Conservation (phyloP, 2,888 invertebrate genomes). For the Ornithoptera alexandrae region DNA sequence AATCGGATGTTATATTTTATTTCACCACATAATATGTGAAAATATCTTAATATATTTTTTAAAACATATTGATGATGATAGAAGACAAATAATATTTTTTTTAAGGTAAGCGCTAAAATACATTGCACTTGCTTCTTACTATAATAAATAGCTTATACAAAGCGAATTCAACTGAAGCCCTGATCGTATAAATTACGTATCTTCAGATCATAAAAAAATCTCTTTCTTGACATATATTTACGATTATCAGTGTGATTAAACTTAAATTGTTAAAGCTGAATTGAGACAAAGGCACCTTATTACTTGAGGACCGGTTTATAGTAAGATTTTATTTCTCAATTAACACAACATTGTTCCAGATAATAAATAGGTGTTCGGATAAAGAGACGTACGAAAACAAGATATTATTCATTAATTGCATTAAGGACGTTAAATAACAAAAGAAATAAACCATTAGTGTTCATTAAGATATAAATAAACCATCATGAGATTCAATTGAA, state of each 20-base stretch:
- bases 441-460: neutral
- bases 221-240: conserved; percentile 3
- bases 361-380: neutral
- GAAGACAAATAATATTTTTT: no score
- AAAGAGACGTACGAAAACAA: neutral
- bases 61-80: no score
- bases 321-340: conserved; percentile 6
- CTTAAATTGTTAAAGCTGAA: neutral
- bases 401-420: neutral
- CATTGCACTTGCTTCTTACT: neutral
- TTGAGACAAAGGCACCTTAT: neutral
- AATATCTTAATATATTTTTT: no score
- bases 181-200: neutral
- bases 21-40: no score
- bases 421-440: neutral
- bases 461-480: conserved; percentile 1
- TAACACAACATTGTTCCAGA: neutral
- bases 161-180: neutral
- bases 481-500: neutral
- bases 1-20: no score
- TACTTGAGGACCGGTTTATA: neutral
- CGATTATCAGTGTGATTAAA: conserved; percentile 13
- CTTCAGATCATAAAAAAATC: conserved; percentile 2
- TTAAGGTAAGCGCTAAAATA: no score
- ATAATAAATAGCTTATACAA: conserved; percentile 4